A percentile compares a stretch with the other conserved stretches of the same genome.
These are phyloP conservation scores for Upupa epops DNA, from an alignment of 2,113 vertebrate species.

Conservation along the genomic window DNA sequence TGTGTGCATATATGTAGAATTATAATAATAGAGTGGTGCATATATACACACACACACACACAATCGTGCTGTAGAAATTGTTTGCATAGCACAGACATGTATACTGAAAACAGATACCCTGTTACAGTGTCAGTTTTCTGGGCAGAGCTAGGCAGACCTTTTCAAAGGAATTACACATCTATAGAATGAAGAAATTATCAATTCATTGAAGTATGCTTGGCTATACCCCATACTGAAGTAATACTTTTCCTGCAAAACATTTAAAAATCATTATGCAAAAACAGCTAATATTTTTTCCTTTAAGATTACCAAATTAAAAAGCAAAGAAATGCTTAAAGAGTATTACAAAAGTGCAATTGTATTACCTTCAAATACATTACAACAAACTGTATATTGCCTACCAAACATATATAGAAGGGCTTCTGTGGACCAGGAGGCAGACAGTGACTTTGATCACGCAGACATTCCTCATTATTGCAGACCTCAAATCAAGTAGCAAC, in stretches of 20 bases:
- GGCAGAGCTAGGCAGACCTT: conserved; percentile 4
- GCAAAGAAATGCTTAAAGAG: conserved; percentile 28
- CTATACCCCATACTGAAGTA: background rate
- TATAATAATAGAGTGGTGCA: background rate
- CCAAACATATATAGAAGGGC: conserved; percentile 23
- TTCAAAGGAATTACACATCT: background rate
- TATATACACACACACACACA: background rate
- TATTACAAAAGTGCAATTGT: conserved; percentile 1
- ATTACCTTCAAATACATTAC: conserved; percentile 49
- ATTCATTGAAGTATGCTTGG: background rate
- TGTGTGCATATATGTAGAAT: too few relatives aligned
- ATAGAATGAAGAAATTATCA: conserved; percentile 18
- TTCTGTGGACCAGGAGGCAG: conserved; percentile 53
- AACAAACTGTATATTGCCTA: conserved; percentile 45
- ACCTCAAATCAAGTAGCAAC: conserved; percentile 63
- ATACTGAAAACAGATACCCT: background rate
- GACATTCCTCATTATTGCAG: conserved; percentile 68
- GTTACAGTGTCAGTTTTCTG: background rate
- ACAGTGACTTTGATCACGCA: conserved; percentile 61
- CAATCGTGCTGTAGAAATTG: background rate
- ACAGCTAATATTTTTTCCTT: background rate
- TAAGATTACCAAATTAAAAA: conserved; percentile 32
- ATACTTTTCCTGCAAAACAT: conserved; percentile 11
- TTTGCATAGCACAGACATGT: conserved; percentile 9
- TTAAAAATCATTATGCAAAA: conserved; percentile 4